Conservation (phyloP, 2,113 vertebrate genomes). For the Pitta sordida region DNA sequence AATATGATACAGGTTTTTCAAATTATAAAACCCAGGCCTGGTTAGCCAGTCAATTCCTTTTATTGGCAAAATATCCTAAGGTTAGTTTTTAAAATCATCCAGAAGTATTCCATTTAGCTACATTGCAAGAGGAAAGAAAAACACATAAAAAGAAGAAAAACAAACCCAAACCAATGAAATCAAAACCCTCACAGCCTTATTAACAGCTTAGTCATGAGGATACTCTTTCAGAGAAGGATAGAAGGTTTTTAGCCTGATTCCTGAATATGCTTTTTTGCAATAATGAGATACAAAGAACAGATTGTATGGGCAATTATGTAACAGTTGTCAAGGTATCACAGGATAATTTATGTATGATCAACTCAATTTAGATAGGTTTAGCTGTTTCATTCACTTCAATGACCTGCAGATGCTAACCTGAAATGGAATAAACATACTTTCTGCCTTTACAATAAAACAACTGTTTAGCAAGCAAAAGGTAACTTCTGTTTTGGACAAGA, state of each 20-base stretch:
- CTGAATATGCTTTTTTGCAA: background rate
- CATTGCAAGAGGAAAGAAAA: background rate
- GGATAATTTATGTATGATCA: background rate
- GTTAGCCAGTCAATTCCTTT: slow-evolving; percentile 3
- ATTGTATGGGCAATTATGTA: background rate
- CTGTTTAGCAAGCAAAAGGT: background rate
- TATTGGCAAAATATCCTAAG: slow-evolving; percentile 2
- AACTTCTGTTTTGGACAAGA: background rate
- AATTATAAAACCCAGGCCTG: background rate
- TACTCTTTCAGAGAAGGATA: background rate
- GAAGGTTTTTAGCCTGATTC: background rate
- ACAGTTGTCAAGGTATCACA: background rate
- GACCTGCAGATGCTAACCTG: background rate
- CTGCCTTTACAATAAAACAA: background rate
- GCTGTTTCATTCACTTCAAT: background rate
- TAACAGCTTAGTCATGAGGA: background rate
- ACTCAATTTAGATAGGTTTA: background rate
- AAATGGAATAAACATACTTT: background rate
- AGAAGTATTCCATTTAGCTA: slow-evolving; percentile 12
- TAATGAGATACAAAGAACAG: background rate
- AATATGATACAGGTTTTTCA: slow-evolving; percentile 22
- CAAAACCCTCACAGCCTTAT: background rate
- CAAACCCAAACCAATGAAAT: background rate
- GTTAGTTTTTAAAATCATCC: background rate
- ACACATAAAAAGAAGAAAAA: background rate